Conservation (phyloP, 2,113 vertebrate genomes). For the Psittacara wagleri region DNA sequence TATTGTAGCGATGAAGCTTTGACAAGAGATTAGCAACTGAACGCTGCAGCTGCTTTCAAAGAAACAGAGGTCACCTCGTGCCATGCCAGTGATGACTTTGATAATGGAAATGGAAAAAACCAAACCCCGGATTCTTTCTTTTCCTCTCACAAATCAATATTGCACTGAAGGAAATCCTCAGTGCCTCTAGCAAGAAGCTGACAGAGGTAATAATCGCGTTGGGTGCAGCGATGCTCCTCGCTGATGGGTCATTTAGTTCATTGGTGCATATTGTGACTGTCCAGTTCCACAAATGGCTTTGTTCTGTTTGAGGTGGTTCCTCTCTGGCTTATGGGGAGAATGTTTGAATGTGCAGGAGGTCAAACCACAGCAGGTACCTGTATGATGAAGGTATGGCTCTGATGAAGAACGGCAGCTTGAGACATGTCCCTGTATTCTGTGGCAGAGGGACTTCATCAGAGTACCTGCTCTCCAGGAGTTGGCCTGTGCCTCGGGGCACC, state of each 20-base stretch:
- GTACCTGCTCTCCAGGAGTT: background rate
- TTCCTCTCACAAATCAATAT: background rate
- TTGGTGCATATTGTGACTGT: background rate
- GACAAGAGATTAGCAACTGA: background rate
- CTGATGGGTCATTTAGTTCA: background rate
- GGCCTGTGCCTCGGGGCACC: background rate
- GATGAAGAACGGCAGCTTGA: background rate
- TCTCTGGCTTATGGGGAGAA: background rate
- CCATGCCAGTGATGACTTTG: background rate
- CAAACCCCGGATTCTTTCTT: background rate
- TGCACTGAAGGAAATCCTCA: background rate
- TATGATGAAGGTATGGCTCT: background rate
- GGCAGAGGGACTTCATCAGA: background rate
- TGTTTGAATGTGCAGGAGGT: background rate
- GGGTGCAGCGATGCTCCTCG: background rate
- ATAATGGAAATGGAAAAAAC: background rate
- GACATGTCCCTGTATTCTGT: background rate
- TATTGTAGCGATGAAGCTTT: background rate
- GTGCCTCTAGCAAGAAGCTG: background rate
- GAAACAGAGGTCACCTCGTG: background rate
- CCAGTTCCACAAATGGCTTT: background rate
- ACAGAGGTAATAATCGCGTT: background rate
- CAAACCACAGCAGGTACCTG: background rate
- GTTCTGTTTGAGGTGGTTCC: background rate
- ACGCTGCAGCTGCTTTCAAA: background rate